Evolutionary conservation across 2,888 invertebrate genomes (phyloP), one percentile per base, ranked within the genome.

Genomic region (Pristionchus mayeri): DNA sequence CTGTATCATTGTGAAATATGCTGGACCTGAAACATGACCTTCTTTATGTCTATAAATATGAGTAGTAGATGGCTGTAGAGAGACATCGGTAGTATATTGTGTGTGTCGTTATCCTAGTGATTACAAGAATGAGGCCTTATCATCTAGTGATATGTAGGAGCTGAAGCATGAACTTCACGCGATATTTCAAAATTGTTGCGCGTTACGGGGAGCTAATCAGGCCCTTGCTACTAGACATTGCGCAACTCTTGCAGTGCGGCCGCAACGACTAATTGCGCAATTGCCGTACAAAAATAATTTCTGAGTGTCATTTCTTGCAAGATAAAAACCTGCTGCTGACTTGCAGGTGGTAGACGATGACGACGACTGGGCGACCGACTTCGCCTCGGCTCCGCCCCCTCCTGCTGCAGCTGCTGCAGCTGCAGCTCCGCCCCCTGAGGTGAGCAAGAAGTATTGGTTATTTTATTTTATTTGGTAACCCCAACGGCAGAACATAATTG

Each of bases 291-390:
- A n/a, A n/a, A n/a, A n/a, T n/a, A n/a, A n/a, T n/a, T n/a, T n/a
- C n/a, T n/a, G n/a, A n/a, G n/a, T n/a, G n/a, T n/a, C n/a, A n/a
- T n/a, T n/a, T n/a, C n/a, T n/a, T n/a, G n/a, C n/a, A n/a, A n/a
- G n/a, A n/a, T n/a, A n/a, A n/a, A n/a, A n/a, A n/a, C n/a, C n/a
- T n/a, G n/a, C n/a, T n/a, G n/a, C n/a, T n/a, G n/a, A n/a, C n/a
- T n/a, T n/a, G n/a, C n/a, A n/a, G n/a, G n/a, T n/a, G 67, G 37
- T 67, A 3, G 76, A 76, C 50, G 76, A 76, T 24, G 48, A 27
- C 1, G 76, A 76, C 30, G 76, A 76, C 76, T 76, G 76, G 76
- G 76, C 48, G 76, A 50, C 76, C 21, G 76, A 76, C 76, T 76
- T 76, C 18, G 76, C 76, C 27, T 76, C 76, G 48, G 76, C 76